Percentiles rank a stretch among this genome's conserved stretches.
These are phyloP conservation scores for Takifugu rubripes DNA, from an alignment of 2,797 vertebrate genomes.

Conservation along the genomic window DNA sequence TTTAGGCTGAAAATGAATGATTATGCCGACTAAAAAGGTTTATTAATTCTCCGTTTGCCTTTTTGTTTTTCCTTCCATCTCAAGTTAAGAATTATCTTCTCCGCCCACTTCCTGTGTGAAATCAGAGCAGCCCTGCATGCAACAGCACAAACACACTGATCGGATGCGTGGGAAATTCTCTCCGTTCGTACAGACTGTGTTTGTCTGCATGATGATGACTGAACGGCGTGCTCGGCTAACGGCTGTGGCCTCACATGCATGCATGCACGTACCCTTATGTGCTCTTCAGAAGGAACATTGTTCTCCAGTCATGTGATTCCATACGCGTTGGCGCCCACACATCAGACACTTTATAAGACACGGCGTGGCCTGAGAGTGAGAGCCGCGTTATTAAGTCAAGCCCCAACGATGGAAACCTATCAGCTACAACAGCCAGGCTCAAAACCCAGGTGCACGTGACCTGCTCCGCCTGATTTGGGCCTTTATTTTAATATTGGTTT, in stretches of 20 bases:
- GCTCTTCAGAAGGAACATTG: conserved; percentile 33
- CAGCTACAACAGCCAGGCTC: conserved; percentile 42
- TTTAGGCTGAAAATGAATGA: conserved; percentile 83
- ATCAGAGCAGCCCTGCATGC: conserved; percentile 75
- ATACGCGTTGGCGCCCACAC: conserved; percentile 50
- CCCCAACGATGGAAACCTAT: conserved; percentile 64
- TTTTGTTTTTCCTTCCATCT: conserved; percentile 35
- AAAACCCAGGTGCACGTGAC: conserved; percentile 52
- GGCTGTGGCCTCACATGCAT: conserved; percentile 30
- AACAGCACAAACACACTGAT: conserved; percentile 59
- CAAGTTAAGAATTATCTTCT: conserved; percentile 76
- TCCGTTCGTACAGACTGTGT: conserved; percentile 32
- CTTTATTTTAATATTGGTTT: conserved; percentile 81
- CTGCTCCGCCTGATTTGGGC: conserved; percentile 65
- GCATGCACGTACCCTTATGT: conserved; percentile 28
- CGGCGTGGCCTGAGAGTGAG: conserved; percentile 40
- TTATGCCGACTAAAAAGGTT: conserved; percentile 81
- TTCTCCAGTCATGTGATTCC: conserved; percentile 30
- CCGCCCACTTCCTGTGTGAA: conserved; percentile 75
- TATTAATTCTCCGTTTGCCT: conserved; percentile 75
- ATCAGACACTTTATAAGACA: conserved; percentile 43
- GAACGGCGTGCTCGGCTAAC: conserved; percentile 37
- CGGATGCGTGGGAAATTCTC: conserved; percentile 54
- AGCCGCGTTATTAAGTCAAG: conserved; percentile 63
- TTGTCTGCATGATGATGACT: conserved; percentile 30